Percentiles rank a stretch among this genome's conserved stretches.
Evolutionary conservation across 2,888 invertebrate species (phyloP).

Genomic region (Daptonema setosum): DNA sequence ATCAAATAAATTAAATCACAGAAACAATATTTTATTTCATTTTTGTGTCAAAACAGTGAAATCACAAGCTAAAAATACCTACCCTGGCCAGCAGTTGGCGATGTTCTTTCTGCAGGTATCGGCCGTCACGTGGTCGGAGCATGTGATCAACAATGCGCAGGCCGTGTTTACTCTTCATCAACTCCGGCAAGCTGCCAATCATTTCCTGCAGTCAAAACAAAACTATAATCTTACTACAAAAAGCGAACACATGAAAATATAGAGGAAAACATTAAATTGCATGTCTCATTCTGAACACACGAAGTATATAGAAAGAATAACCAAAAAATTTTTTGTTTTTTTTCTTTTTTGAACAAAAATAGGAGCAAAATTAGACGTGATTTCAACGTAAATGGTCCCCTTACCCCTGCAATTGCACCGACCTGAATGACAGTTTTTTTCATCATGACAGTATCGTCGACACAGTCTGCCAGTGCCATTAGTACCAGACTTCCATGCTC

Average conservation of each 20-base stretch:
- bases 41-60: no score
- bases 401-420: no score
- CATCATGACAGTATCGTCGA: constrained; percentile 75
- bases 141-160: constrained; percentile 67
- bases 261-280: no score
- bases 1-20: no score
- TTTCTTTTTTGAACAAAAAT: no score
- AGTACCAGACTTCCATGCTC: constrained; percentile 65
- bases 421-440: constrained; percentile 46
- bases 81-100: constrained; percentile 48
- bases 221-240: no score
- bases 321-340: no score
- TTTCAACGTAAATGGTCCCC: no score
- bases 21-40: no score
- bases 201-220: not conserved
- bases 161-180: constrained; percentile 50
- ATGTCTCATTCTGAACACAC: not conserved
- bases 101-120: constrained; percentile 59
- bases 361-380: no score
- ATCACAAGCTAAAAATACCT: no score
- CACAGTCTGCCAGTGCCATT: constrained; percentile 58
- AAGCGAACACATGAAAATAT: no score
- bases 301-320: not conserved
- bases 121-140: constrained; percentile 54
- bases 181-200: not conserved